Base-by-base conservation (phyloP, 2,888 invertebrate species). In the Allygus modestus region DNA sequence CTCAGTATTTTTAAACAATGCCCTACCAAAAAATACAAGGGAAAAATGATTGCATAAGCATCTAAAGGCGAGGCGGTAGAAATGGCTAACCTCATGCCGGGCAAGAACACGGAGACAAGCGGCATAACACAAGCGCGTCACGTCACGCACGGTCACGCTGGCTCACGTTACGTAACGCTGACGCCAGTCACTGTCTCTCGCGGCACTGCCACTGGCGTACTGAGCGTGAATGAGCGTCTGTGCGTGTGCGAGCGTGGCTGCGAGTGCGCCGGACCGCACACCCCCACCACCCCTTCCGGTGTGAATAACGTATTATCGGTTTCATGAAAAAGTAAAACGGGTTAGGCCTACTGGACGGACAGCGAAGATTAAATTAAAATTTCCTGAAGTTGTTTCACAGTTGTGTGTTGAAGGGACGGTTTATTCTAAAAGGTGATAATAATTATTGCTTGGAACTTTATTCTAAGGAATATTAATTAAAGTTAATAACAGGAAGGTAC, bases 61-160 rank as follows among this genome's bases (percentile, higher is more conserved):
- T 2, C 65, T 65, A 65, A 28, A 65, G 65, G 65, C 65, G 26
- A 28, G 65, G 65, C 65, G 31, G 65, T 28, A 54, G 51, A 54
- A 65, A 65, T 31, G 12, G 28, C 65, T 65, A 17, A 65, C 65
- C 65, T 65, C 65, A 65, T 65, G 17, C 28, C 31, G 26, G 26
- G 15, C 4, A 15, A 65, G 15, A 65, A 65, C 65, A 65, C 28
- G 28, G 12, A 28, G 65, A 65, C 65, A 54, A 23, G 20, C 20
- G 46, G 12, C 46, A 46, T 46, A 46, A 46, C 46, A 46, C 46
- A 46, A 11, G 23, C 23, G 23, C 15, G 20, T 23, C 54, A 54
- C 54, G 54, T 54, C 20, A 31, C 65, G 20, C 31, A 4, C 28
- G 11, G 65, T 28, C 65, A 65, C 65, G 31, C 31, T 9, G 23